These are phyloP conservation scores for Heteropelma amictum DNA, from an alignment of 2,888 invertebrate genomes.

Conservation along the genomic window DNA sequence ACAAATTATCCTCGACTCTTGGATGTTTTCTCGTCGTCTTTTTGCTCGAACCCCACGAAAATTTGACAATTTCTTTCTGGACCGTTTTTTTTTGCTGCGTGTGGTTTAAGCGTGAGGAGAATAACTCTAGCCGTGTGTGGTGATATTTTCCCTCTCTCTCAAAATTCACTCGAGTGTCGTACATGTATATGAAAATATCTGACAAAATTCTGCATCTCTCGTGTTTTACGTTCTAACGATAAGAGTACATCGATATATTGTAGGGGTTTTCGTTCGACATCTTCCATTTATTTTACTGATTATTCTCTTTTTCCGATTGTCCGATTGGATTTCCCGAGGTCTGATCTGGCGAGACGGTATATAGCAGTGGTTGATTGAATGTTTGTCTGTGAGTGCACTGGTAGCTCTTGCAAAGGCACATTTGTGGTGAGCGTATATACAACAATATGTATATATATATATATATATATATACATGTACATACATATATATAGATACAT, in stretches of 20 bases:
- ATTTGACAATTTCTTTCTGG: conserved; percentile 27
- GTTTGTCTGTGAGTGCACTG: conserved; percentile 78
- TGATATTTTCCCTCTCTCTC: conserved; percentile 52
- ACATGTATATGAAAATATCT: neutral
- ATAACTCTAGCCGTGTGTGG: conserved; percentile 63
- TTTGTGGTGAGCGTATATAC: conserved; percentile 69
- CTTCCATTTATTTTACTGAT: neutral
- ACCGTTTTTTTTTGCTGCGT: conserved; percentile 61
- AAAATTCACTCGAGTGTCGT: conserved; percentile 22
- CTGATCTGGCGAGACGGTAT: conserved; percentile 60
- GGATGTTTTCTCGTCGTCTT: conserved; percentile 37
- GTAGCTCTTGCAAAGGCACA: conserved; percentile 72
- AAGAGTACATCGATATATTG: conserved; percentile 48
- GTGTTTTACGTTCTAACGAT: conserved; percentile 17
- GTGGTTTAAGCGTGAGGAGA: conserved; percentile 65
- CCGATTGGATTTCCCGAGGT: conserved; percentile 45
- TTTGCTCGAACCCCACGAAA: conserved; percentile 24
- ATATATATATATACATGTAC: conserved; percentile 36
- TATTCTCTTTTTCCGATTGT: conserved; percentile 29
- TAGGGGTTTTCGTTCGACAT: conserved; percentile 29
- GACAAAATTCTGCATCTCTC: conserved; percentile 28
- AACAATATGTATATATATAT: conserved; percentile 44
- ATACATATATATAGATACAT: conserved; percentile 31
- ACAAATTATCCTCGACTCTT: conserved; percentile 40
- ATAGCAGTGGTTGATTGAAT: conserved; percentile 76